Evolutionary conservation across 2,888 invertebrate genomes (phyloP).

Genomic region (Merodon equestris): DNA sequence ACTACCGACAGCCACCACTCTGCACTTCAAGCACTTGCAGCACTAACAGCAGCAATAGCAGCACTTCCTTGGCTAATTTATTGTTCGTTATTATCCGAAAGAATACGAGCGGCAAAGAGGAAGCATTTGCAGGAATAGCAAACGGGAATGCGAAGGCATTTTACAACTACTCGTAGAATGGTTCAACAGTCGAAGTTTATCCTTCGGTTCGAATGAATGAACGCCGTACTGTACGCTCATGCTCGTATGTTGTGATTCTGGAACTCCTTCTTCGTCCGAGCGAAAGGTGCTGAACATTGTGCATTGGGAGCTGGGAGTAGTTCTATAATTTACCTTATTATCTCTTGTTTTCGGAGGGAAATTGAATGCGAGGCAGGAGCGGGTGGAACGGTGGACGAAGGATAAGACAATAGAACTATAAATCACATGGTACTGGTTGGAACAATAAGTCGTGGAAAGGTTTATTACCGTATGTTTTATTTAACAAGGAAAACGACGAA

Average conservation of each 20-base stretch:
- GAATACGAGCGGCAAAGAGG: too few species aligned
- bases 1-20: constrained; percentile 11
- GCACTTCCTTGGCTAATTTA: constrained; percentile 57
- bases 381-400: background rate
- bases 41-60: background rate
- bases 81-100: constrained; percentile 53
- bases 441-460: constrained; percentile 48
- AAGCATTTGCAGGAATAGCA: background rate
- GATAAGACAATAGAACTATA: constrained; percentile 54
- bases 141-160: background rate
- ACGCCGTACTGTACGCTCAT: constrained; percentile 2
- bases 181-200: constrained; percentile 23
- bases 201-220: constrained; percentile 18
- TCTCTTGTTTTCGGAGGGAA: constrained; percentile 39
- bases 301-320: constrained; percentile 27
- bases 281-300: constrained; percentile 6
- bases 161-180: constrained; percentile 2
- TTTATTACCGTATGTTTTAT: constrained; percentile 50
- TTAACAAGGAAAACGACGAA: background rate
- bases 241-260: constrained; percentile 17
- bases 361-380: constrained; percentile 32
- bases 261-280: background rate
- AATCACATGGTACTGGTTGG: constrained; percentile 43
- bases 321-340: constrained; percentile 63
- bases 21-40: constrained; percentile 16